Percentiles rank a stretch among this genome's conserved stretches.
These are phyloP conservation scores for Rhynchonycteris naso DNA, from an alignment of 2,797 vertebrate genomes.

Conservation along the genomic window DNA sequence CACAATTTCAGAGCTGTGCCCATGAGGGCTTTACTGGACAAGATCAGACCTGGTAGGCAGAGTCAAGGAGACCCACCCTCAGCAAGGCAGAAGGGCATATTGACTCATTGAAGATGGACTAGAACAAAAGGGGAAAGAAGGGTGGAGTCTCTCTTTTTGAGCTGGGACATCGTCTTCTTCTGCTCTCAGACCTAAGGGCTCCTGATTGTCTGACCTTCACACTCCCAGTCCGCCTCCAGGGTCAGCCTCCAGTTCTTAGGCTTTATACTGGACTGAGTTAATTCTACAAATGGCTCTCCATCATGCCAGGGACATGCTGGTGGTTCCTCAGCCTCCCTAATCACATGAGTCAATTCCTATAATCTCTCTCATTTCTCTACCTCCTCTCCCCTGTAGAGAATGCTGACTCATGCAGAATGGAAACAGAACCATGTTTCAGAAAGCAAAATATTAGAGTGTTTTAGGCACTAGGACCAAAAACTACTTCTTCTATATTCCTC, in stretches of 20 bases:
- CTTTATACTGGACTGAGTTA: neutral
- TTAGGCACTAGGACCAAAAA: neutral
- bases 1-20: neutral
- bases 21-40: neutral
- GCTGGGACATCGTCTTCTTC: neutral
- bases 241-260: too few species aligned
- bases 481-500: neutral
- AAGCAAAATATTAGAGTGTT: neutral
- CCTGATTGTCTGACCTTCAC: neutral
- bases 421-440: neutral
- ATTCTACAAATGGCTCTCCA: too few species aligned
- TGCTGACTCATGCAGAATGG: neutral
- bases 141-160: neutral
- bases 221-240: neutral
- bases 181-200: neutral
- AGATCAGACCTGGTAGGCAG: neutral
- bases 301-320: neutral
- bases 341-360: neutral
- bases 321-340: neutral
- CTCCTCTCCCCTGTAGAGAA: neutral
- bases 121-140: neutral
- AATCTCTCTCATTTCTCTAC: neutral
- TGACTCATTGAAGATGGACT: too few species aligned
- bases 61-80: neutral
- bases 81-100: neutral